These are phyloP conservation scores for Pseudorhiza aurosa DNA, from an alignment of 30 jellyfish, hydroid and myxozoan genomes.

Conservation along the genomic window DNA sequence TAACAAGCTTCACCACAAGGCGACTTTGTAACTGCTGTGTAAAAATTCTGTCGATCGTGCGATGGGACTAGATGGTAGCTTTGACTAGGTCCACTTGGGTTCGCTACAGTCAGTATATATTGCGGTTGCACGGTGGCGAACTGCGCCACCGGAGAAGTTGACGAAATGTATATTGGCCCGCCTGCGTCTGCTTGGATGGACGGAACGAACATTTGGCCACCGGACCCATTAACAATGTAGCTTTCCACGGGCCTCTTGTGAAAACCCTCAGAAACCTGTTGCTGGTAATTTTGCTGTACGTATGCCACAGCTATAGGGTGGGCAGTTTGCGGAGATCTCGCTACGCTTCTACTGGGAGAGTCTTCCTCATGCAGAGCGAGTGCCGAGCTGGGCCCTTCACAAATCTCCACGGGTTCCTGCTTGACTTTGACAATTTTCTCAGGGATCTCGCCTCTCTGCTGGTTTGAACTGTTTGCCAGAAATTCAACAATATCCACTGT, in stretches of 20 bases:
- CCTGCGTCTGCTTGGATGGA: conserved; percentile 55
- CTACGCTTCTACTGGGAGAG: conserved; percentile 14
- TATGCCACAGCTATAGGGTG: conserved; percentile 80
- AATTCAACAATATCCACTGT: conserved; percentile 96
- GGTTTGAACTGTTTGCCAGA: conserved; percentile 60
- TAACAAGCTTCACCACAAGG: conserved; percentile 61
- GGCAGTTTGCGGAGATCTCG: conserved; percentile 55
- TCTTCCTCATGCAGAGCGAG: conserved; percentile 33
- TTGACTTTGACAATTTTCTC: conserved; percentile 43
- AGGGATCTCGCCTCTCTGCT: conserved; percentile 42
- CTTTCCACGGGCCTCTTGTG: conserved; percentile 80
- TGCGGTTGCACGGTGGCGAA: conserved; percentile 98
- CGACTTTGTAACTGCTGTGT: conserved; percentile 58
- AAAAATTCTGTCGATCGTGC: conserved; percentile 42
- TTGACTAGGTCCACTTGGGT: conserved; percentile 71
- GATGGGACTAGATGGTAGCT: conserved; percentile 82
- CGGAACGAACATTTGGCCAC: conserved; percentile 71
- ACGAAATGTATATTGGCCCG: conserved; percentile 50
- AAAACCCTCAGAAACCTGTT: conserved; percentile 50
- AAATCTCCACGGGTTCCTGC: conserved; percentile 65
- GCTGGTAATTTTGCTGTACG: conserved; percentile 69
- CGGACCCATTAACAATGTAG: conserved; percentile 74
- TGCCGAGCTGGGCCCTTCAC: conserved; percentile 22
- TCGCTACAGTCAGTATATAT: conserved; percentile 83
- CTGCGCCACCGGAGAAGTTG: conserved; percentile 68